Base-by-base conservation (phyloP, 1,140 invertebrate species). In the Nylanderia fulva region DNA sequence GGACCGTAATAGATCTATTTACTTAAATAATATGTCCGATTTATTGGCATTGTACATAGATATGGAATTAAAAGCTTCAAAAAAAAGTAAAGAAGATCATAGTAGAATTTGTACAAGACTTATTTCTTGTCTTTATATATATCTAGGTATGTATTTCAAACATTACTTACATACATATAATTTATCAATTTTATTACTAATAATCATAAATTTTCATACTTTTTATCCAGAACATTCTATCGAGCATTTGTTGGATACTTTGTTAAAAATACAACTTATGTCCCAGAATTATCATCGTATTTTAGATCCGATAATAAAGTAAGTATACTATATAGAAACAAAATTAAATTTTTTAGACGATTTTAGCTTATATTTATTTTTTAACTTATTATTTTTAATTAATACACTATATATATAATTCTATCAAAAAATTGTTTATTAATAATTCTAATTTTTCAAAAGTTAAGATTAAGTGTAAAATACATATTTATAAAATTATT, bases 21-120 rank as follows among this genome's bases (percentile, higher is more conserved):
- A 95, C 88, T 91, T 95, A 82, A 92, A 94, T 68, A 91, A 92
- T 42, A 95, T 95, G 95, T 94, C 95, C 15, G 93, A 95, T 85
- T 87, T 95, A 45, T 79, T 95, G 80, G 93, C 95, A 9, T 90
- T 95, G 85, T 95, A 95, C 66, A 93, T 95, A 87, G 95, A 95
- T 83, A 93, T 95, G 92, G 95, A 95, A 91, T 88, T 95, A 72
- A 93, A 93, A 86, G 91, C 93, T 42, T 95, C 95, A 79, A 94
- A 87, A 72, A 91, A 92, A 74, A 92, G 91, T 13, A 93, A 68
- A 71, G 95, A 95, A 76, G 91, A 92, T 89, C 84, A 92, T 69
- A 87, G 84, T 61, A 93, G 92, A 92, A 95, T 95, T 86, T 93
- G 93, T 56, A 92, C 92, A 45, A 95, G 93, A 83, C 76, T 95